Evolutionary conservation across 2,888 invertebrate species (phyloP), one percentile per base, ranked within the genome.

Genomic region (Polia nebulosa): DNA sequence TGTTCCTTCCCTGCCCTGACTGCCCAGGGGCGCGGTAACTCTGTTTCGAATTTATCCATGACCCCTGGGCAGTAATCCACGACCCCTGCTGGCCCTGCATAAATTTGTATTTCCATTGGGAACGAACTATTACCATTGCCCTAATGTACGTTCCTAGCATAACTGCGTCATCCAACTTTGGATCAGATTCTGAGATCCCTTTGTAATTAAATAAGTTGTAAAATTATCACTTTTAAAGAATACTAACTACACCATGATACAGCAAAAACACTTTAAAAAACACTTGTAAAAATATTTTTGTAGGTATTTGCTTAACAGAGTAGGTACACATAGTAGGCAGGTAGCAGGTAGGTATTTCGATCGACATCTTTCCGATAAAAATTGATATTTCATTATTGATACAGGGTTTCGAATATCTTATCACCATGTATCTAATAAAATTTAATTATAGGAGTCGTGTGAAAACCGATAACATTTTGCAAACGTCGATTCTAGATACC

Each of bases 401-500:
- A 36, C 9, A 58, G 17, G 0, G 29, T 15, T 36, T 29, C 7
- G 15, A 36, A 29, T 29, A 22, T 22, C 22, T 36, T 53, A 55
- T 44, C 27, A 13, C 2, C 7, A 13, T n/a, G 6, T n/a, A 17
- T 36, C n/a, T 17, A 61, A 61, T 34, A 32, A 47, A 25, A 59
- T 39, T 32, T 17, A 47, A 59, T 58, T 39, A 36, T 27, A 39
- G 2, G 41, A 15, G 22, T 56, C 9, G 70, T 70, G 29, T 36
- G 29, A 45, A 70, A 27, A 34, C 32, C 17, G 13, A 9, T 20
- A 25, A 20, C 3, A 9, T 41, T 29, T 20, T 25, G 53, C 27
- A 39, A 36, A 44, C 27, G 6, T 36, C 6, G 11, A 9, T 36
- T 36, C 13, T 11, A 45, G 29, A 70, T 32, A 71, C 1, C 36